Conservation (phyloP, 30 jellyfish, hydroid and myxozoan species). For the Hydractinia echinata region DNA sequence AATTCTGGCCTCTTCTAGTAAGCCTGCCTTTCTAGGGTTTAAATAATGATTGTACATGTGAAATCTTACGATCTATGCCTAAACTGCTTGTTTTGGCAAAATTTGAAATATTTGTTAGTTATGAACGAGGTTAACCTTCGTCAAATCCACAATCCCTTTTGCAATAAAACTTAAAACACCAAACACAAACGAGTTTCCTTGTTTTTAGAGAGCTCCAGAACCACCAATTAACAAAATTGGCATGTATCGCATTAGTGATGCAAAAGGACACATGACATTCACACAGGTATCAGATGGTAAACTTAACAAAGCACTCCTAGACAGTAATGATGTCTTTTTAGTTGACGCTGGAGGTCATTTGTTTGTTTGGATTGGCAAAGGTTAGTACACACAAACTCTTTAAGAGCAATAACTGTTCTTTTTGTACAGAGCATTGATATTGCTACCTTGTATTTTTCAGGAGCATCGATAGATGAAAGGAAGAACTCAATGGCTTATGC, state of each 20-base stretch:
- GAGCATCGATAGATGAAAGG: constrained; percentile 83
- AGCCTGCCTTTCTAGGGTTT: no score
- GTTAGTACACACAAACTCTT: neutral
- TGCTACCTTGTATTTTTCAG: neutral
- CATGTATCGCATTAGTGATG: constrained; percentile 60
- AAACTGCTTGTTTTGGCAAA: no score
- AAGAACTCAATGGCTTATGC: constrained; percentile 66
- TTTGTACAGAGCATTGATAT: neutral
- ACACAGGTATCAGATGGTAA: constrained; percentile 7
- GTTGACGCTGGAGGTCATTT: constrained; percentile 77
- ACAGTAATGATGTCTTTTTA: constrained; percentile 47
- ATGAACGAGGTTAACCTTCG: no score
- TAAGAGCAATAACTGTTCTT: no score
- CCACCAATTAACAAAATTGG: constrained; percentile 13
- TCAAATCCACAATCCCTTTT: no score
- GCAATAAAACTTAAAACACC: no score
- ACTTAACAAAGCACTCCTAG: constrained; percentile 12
- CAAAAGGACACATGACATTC: constrained; percentile 58
- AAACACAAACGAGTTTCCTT: neutral
- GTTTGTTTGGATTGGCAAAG: constrained; percentile 82
- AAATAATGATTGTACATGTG: no score
- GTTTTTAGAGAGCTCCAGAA: constrained; percentile 19
- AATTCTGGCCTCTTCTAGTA: no score
- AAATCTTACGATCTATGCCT: no score
- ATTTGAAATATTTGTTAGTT: no score